Percentiles rank a stretch among this genome's conserved stretches.
Evolutionary conservation across 1,140 invertebrate species (phyloP).

Genomic region (Oedothorax gibbosus): DNA sequence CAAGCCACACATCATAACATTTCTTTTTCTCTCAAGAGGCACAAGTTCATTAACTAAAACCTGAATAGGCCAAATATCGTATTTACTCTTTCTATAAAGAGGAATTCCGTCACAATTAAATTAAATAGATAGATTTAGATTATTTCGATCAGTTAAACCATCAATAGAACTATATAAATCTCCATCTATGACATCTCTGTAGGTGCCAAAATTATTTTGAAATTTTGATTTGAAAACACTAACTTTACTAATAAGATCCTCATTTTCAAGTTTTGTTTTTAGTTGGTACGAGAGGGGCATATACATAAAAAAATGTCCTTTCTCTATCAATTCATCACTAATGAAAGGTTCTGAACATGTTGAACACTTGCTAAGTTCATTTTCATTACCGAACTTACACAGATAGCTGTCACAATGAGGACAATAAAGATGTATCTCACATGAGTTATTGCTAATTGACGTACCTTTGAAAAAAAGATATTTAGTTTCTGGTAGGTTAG

Average conservation of each 20-base stretch:
- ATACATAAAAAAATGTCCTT: conserved; percentile 27
- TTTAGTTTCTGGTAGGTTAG: neutral
- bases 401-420: neutral
- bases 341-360: neutral
- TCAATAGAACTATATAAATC: neutral
- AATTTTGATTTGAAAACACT: neutral
- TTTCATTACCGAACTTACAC: neutral
- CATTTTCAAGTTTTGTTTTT: conserved; percentile 30
- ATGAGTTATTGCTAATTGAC: neutral
- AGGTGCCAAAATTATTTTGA: neutral
- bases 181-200: conserved; percentile 9
- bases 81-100: conserved; percentile 2
- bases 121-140: neutral
- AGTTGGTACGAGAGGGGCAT: conserved; percentile 6
- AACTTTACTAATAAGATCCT: neutral
- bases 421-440: conserved; percentile 7
- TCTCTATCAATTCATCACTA: neutral
- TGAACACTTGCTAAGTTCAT: neutral
- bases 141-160: neutral
- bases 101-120: conserved; percentile 24
- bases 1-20: conserved; percentile 20
- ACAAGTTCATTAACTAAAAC: conserved; percentile 2
- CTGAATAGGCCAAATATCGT: conserved; percentile 22
- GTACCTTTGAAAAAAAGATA: neutral
- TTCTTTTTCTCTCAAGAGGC: conserved; percentile 16